Base-by-base conservation (phyloP, 2,797 vertebrate genomes). In the Sphenopsis melanotis region DNA sequence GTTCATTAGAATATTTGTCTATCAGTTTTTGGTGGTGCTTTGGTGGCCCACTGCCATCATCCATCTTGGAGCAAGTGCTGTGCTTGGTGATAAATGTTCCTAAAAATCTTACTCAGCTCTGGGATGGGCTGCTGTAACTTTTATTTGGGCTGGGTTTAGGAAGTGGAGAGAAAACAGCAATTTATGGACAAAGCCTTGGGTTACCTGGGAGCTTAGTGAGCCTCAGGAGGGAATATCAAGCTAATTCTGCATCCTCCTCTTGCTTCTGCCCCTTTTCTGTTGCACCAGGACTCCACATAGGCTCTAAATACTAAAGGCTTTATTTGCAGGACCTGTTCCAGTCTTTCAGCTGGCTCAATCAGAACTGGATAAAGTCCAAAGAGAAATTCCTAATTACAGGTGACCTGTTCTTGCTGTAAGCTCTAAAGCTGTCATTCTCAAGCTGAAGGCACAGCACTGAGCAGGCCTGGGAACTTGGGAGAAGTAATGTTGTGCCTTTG, bases 1-100 rank as follows among this genome's bases (percentile, higher is more conserved):
- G 77, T 94, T 83, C 52, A 46, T 93, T 90, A 91, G 95, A 92
- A 88, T 96, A 93, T 95, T 95, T 95, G 92, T 93, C 95, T 96
- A 3, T 88, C 96, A 93, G 91, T 60, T 96, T 94, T 93, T 83
- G 65, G 64, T 94, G 84, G 79, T 61, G 50, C 84, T 94, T 83
- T 1, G 27, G 74, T 96, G 96, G 95, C 93, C 70, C 1, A 0
- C 61, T 96, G 94, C 95, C 95, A 94, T 86, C 74, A 84, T 83
- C 87, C 70, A 11, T 96, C 94, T 91, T 49, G 53, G 27, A 94
- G 70, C 44, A 27, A 83, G 52, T 78, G 85, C 79, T 68, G 26
- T 89, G 72, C 84, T 63, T n/a, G 21, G 44, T 90, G 91, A 74
- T 29, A 49, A 86, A 49, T 42, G 55, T 76, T 92, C 79, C 47